phyloP scores from a whole-genome alignment of 1,140 invertebrate species.

The Drosophila sturtevanti region DNA sequence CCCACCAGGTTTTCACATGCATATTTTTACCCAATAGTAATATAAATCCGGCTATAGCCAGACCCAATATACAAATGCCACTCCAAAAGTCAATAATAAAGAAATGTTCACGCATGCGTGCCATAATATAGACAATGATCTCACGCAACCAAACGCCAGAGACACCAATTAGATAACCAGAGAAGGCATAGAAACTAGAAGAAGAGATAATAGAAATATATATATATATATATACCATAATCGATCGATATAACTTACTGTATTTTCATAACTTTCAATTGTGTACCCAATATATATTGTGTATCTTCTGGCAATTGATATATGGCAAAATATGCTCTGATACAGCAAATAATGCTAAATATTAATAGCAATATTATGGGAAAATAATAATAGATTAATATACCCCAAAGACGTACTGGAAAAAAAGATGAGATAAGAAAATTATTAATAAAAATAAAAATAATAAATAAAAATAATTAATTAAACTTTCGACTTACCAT shows the following conservation, averaged over 20 bases:
- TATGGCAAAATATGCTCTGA: slow-evolving; percentile 63
- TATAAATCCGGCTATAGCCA: slow-evolving; percentile 67
- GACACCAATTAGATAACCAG: slow-evolving; percentile 64
- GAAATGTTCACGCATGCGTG: slow-evolving; percentile 65
- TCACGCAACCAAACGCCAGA: slow-evolving; percentile 69
- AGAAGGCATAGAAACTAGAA: slow-evolving; percentile 67
- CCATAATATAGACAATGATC: slow-evolving; percentile 68
- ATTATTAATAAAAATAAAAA: neutral
- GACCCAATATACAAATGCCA: slow-evolving; percentile 65
- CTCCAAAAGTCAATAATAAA: slow-evolving; percentile 80
- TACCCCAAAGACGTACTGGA: slow-evolving; percentile 74
- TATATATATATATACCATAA: too few species aligned
- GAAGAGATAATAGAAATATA: too few species aligned
- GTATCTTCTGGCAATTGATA: slow-evolving; percentile 59
- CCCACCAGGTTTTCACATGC: slow-evolving; percentile 71
- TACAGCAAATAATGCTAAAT: slow-evolving; percentile 60
- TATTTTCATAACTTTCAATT: slow-evolving; percentile 65
- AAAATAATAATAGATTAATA: slow-evolving; percentile 70
- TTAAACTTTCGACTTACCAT: slow-evolving; percentile 70
- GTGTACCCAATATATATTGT: slow-evolving; percentile 55
- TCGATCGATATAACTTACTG: slow-evolving; percentile 46
- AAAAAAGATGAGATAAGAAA: neutral
- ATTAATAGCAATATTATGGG: slow-evolving; percentile 59
- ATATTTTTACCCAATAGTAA: slow-evolving; percentile 65
- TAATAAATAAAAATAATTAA: neutral